Evolutionary conservation across 2,113 vertebrate genomes (phyloP), one percentile per base, ranked within the genome.

Genomic region (Chaetura pelagica): DNA sequence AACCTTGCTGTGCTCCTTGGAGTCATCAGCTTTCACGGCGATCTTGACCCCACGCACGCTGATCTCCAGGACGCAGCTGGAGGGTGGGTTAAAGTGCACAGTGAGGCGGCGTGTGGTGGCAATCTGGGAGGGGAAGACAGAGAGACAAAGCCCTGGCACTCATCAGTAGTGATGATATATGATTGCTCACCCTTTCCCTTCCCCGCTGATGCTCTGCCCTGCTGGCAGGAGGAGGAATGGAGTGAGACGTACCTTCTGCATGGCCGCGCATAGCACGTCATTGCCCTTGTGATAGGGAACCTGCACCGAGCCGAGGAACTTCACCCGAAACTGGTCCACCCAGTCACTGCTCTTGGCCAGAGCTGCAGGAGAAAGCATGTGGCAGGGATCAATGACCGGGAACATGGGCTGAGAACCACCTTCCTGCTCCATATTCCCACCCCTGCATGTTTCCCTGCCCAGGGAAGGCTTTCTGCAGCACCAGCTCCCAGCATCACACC

Each of bases 201-300:
- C n/a, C 66, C 34, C 22, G 10, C 8, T 2, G 48, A 62, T 24
- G 17, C 9, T 38, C 30, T 55, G 63, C n/a, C 27, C 52, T 58
- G 83, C 79, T 80, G 72, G 74, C 66, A 49, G 44, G 19, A 86
- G 83, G 4, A 94, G 19, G 42, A 30, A 2, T 7, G 23, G 35
- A 27, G 34, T 16, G 12, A 48, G 64, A 71, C 20, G 9, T 98
- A 99, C 99, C 99, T 99, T 99, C 98, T 99, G 99, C 99, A 99
- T 99, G 87, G 99, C 99, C 3, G 99, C 99, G 23, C 99, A 99
- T 80, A 99, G 98, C 81, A 99, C 99, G 2, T 99, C 99, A 0
- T 99, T 99, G 97, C 99, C 99, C 97, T 99, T 99, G 98, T 99
- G 99, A 95, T 99, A 99, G 18, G 99, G 99, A 72, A 99, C 99